These are phyloP conservation scores for Hydra vulgaris DNA, from an alignment of 30 jellyfish, hydroid and myxozoan genomes.

Conservation along the genomic window DNA sequence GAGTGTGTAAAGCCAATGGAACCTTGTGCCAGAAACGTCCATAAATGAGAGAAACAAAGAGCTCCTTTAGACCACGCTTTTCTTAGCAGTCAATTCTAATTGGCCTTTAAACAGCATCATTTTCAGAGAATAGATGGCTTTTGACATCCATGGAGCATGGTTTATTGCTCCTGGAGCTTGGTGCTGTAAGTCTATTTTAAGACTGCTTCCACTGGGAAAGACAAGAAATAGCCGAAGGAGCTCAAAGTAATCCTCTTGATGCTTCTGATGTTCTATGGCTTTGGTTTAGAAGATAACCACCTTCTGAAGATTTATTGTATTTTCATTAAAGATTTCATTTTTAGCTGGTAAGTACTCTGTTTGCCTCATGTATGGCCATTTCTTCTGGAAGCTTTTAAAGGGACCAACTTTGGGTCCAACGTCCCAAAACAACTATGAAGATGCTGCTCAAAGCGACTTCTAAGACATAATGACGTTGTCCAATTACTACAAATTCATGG, in stretches of 20 bases:
- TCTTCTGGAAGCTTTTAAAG: neutral
- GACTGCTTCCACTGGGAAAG: neutral
- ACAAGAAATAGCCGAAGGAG: neutral
- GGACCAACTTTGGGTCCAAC: neutral
- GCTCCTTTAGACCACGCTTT: neutral
- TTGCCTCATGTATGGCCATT: neutral
- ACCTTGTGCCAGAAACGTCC: no score
- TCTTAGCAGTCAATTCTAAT: neutral
- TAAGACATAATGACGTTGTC: neutral
- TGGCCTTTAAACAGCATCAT: neutral
- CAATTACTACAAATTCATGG: neutral
- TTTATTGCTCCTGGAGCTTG: neutral
- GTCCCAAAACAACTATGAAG: neutral
- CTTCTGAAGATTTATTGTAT: neutral
- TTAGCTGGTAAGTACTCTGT: neutral
- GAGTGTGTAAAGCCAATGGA: no score
- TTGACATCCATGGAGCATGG: neutral
- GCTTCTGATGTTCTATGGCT: neutral
- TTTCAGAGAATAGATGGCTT: neutral
- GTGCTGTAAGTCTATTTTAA: neutral
- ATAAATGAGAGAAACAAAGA: neutral
- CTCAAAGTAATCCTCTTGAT: neutral
- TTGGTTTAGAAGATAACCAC: neutral
- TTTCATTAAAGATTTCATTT: neutral
- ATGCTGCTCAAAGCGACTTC: neutral